Evolutionary conservation across 1,140 invertebrate species (phyloP).

Genomic region (Drosophila chauvacae): DNA sequence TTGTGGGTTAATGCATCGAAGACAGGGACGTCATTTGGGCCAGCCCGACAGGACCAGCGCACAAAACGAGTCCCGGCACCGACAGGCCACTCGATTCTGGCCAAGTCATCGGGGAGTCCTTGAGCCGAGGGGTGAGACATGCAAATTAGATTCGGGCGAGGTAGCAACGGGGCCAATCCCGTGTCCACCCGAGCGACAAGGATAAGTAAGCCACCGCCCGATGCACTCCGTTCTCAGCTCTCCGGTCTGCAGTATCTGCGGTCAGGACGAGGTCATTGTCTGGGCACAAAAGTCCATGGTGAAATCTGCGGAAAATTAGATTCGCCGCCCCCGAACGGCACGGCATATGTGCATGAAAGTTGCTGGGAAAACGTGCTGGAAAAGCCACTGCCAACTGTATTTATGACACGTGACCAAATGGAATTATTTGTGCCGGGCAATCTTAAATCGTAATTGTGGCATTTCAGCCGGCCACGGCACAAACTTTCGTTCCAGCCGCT

Average conservation of each 20-base stretch:
- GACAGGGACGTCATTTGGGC: slow-evolving; percentile 53
- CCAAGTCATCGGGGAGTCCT: slow-evolving; percentile 45
- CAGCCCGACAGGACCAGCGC: slow-evolving; percentile 11
- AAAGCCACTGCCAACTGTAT: slow-evolving; percentile 36
- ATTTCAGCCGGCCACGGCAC: slow-evolving; percentile 8
- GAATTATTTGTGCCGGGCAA: slow-evolving; percentile 44
- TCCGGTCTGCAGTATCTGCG: slow-evolving; percentile 12
- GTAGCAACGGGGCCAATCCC: slow-evolving; percentile 45
- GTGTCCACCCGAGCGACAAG: slow-evolving; percentile 54
- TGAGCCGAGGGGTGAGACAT: slow-evolving; percentile 39
- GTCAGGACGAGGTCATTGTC: slow-evolving; percentile 39
- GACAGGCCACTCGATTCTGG: slow-evolving; percentile 19
- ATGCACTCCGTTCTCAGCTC: slow-evolving; percentile 6
- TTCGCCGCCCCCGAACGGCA: slow-evolving; percentile 30
- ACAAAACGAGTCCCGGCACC: slow-evolving; percentile 17
- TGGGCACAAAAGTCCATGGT: slow-evolving; percentile 44
- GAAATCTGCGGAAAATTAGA: slow-evolving; percentile 77
- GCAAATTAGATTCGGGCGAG: slow-evolving; percentile 61
- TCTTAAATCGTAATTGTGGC: slow-evolving; percentile 53
- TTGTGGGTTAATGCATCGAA: slow-evolving; percentile 63
- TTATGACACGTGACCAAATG: slow-evolving; percentile 55
- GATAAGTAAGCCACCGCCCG: slow-evolving; percentile 52
- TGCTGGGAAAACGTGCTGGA: slow-evolving; percentile 29
- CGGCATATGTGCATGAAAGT: slow-evolving; percentile 37
- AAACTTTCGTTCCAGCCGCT: slow-evolving; percentile 18